phyloP scores from a whole-genome alignment of 2,797 vertebrate species.

The Lutjanus campechanus region DNA sequence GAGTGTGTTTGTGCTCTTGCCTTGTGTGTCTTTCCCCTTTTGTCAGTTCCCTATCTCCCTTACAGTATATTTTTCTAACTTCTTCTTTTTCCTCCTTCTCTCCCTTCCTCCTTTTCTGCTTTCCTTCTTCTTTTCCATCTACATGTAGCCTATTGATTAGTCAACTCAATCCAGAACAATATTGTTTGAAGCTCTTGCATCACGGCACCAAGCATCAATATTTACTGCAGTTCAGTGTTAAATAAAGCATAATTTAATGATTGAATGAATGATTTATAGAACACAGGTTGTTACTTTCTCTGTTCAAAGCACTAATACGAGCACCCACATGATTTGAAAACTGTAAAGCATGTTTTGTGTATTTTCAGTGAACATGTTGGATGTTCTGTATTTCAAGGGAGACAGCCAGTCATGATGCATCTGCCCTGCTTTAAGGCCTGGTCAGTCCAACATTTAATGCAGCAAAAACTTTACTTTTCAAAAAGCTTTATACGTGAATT shows the following conservation, averaged over 20 bases:
- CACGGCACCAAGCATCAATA: slow-evolving; percentile 21
- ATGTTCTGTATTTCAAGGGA: background rate
- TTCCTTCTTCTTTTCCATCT: background rate
- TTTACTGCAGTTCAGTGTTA: slow-evolving; percentile 7
- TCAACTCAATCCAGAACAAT: slow-evolving; percentile 25
- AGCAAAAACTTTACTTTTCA: background rate
- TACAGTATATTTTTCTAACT: background rate
- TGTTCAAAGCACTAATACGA: background rate
- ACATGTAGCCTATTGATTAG: slow-evolving; percentile 37
- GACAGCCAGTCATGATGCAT: background rate
- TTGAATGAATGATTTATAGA: slow-evolving; percentile 38
- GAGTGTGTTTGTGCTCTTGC: slow-evolving; percentile 5
- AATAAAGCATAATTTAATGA: slow-evolving; percentile 38
- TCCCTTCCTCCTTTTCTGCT: background rate
- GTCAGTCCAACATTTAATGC: background rate
- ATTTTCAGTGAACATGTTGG: background rate
- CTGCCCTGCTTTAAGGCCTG: background rate
- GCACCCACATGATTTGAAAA: background rate
- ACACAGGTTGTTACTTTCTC: background rate
- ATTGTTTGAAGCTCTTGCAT: slow-evolving; percentile 28
- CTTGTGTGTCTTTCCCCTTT: slow-evolving; percentile 21
- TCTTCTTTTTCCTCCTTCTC: background rate
- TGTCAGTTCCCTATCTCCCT: slow-evolving; percentile 1
- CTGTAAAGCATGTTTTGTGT: too few relatives aligned
- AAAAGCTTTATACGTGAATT: too few relatives aligned